A percentile compares a stretch with the other conserved stretches of the same genome.
Conservation (phyloP, 2,888 invertebrate species). For the Agrochola circellaris region DNA sequence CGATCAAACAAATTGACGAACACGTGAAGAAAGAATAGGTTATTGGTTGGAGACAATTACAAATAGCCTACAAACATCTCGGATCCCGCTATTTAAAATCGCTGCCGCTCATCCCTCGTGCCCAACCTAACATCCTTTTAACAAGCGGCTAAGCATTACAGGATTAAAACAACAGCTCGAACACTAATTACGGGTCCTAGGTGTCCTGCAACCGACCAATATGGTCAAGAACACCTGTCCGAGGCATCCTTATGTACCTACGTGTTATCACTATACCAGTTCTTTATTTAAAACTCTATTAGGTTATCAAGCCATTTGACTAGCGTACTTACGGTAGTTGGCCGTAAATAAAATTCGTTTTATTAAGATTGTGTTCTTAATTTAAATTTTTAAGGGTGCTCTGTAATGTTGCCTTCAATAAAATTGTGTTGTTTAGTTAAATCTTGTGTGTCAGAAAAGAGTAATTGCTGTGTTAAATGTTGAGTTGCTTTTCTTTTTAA, state of each 20-base stretch:
- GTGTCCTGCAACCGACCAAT: constrained; percentile 72
- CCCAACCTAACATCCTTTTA: constrained; percentile 58
- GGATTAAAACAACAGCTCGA: constrained; percentile 74
- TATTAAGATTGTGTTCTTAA: constrained; percentile 18
- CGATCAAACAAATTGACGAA: neutral
- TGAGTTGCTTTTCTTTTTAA: neutral
- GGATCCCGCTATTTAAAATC: constrained; percentile 33
- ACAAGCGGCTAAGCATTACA: constrained; percentile 72
- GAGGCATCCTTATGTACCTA: constrained; percentile 40
- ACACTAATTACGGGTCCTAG: constrained; percentile 78
- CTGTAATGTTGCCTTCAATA: constrained; percentile 1
- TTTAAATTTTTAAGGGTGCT: neutral
- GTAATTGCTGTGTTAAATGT: neutral
- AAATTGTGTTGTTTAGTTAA: neutral
- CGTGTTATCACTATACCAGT: constrained; percentile 61
- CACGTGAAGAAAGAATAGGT: neutral
- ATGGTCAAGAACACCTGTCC: constrained; percentile 74
- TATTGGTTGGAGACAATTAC: neutral
- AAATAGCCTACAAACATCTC: neutral
- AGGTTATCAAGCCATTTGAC: constrained; percentile 31
- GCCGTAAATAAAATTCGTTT: constrained; percentile 19
- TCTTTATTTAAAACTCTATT: constrained; percentile 53
- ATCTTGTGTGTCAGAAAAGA: neutral
- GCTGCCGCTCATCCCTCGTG: constrained; percentile 58
- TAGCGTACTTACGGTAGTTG: constrained; percentile 42